These are phyloP conservation scores for Sitodiplosis mosellana DNA, from an alignment of 1,140 invertebrate species.

Conservation along the genomic window DNA sequence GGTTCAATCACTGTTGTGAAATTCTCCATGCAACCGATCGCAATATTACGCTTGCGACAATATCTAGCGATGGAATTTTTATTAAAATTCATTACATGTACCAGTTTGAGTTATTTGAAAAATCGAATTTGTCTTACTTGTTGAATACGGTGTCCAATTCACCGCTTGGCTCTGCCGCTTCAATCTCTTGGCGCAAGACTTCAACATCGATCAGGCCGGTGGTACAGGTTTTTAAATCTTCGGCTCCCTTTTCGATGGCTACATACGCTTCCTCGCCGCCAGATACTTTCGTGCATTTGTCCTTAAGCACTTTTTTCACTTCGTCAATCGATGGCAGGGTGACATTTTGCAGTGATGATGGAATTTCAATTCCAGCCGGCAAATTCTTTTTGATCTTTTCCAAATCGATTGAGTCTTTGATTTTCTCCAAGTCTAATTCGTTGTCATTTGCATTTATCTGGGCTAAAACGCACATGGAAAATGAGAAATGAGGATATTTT, in stretches of 20 bases:
- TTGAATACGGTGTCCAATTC: conserved; percentile 43
- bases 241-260: conserved; percentile 15
- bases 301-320: conserved; percentile 16
- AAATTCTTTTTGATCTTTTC: neutral
- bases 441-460: no score
- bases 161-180: conserved; percentile 33
- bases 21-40: conserved; percentile 38
- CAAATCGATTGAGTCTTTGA: neutral
- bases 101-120: no score
- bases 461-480: no score
- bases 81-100: neutral
- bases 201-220: conserved; percentile 29
- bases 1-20: conserved; percentile 36
- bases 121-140: conserved; percentile 7
- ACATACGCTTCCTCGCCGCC: conserved; percentile 14
- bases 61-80: conserved; percentile 30
- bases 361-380: neutral
- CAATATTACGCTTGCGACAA: conserved; percentile 36
- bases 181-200: conserved; percentile 35
- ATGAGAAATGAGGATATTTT: no score
- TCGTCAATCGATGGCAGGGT: conserved; percentile 12
- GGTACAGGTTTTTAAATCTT: conserved; percentile 26
- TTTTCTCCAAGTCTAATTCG: no score
- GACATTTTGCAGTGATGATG: neutral
- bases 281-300: conserved; percentile 25